These are phyloP conservation scores for Salmo trutta DNA, from an alignment of 2,797 vertebrate species.

Conservation along the genomic window DNA sequence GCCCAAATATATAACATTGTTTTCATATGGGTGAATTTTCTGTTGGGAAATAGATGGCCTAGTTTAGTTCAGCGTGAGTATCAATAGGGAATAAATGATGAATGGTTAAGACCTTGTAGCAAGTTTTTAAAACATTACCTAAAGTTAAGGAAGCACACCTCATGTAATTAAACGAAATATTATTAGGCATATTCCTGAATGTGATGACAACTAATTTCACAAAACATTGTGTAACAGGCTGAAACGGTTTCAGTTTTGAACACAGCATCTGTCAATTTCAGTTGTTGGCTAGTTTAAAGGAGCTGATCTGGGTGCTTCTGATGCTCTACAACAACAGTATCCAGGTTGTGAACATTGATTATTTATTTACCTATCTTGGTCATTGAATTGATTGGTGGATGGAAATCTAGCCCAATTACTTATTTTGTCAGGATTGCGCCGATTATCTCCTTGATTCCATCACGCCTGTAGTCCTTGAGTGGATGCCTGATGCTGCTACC, in stretches of 20 bases:
- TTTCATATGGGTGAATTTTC: conserved; percentile 38
- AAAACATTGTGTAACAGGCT: no score
- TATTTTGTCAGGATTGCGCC: background rate
- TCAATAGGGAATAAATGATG: conserved; percentile 74
- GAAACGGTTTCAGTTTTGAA: background rate
- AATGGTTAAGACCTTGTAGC: conserved; percentile 62
- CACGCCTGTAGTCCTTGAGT: background rate
- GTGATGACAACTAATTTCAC: background rate
- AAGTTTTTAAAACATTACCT: conserved; percentile 55
- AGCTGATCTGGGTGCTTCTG: background rate
- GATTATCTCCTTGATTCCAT: background rate
- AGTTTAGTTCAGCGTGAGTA: conserved; percentile 60
- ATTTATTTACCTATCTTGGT: background rate
- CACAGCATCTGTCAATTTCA: background rate
- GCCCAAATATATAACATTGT: conserved; percentile 58
- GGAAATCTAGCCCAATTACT: background rate
- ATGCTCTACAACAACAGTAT: background rate
- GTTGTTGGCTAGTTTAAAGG: background rate
- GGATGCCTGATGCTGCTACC: background rate
- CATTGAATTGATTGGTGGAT: background rate
- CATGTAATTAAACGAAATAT: conserved; percentile 12
- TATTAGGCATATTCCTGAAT: background rate
- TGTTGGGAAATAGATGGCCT: conserved; percentile 67
- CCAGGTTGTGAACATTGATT: background rate
- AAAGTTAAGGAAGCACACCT: conserved; percentile 47